These are phyloP conservation scores for Chondrosia reniformis DNA, from an alignment of 37 sponge, comb jelly and placozoan species.

Conservation along the genomic window DNA sequence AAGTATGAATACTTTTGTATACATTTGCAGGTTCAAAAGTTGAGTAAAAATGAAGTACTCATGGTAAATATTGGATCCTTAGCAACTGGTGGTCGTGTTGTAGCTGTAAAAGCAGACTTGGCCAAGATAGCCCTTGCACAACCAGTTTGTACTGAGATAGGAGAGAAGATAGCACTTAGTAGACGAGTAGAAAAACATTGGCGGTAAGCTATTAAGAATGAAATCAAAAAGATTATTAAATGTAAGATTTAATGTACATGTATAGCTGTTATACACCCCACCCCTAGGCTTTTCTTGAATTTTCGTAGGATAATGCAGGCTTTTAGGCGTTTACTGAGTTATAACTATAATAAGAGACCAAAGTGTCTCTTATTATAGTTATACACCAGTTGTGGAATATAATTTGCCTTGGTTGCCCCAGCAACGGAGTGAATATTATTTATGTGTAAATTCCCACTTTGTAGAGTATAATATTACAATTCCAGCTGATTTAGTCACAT, in stretches of 20 bases:
- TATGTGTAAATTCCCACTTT: not conserved
- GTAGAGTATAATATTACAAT: not conserved
- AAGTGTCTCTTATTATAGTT: too few species aligned
- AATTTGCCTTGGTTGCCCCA: too few species aligned
- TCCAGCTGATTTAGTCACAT: not conserved
- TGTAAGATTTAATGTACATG: not conserved
- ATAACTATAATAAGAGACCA: not conserved
- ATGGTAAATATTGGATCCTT: slow-evolving; percentile 98
- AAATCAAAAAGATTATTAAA: not conserved
- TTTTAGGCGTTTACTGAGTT: not conserved
- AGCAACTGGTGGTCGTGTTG: slow-evolving; percentile 89
- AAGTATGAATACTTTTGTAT: too few species aligned
- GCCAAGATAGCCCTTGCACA: slow-evolving; percentile 93
- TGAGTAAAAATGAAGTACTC: slow-evolving; percentile 85
- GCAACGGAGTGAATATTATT: not conserved
- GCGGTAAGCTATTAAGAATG: slow-evolving; percentile 58
- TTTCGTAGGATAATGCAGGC: too few species aligned
- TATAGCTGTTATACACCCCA: not conserved
- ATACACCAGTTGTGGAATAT: too few species aligned
- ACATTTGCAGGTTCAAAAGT: slow-evolving; percentile 79
- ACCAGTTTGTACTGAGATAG: slow-evolving; percentile 96
- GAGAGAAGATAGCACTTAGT: slow-evolving; percentile 94
- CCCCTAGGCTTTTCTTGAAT: too few species aligned
- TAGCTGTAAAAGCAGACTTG: slow-evolving; percentile 88
- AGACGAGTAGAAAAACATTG: slow-evolving; percentile 95